Evolutionary conservation across 2,888 invertebrate genomes (phyloP).

Genomic region (Trissolcus japonicus): DNA sequence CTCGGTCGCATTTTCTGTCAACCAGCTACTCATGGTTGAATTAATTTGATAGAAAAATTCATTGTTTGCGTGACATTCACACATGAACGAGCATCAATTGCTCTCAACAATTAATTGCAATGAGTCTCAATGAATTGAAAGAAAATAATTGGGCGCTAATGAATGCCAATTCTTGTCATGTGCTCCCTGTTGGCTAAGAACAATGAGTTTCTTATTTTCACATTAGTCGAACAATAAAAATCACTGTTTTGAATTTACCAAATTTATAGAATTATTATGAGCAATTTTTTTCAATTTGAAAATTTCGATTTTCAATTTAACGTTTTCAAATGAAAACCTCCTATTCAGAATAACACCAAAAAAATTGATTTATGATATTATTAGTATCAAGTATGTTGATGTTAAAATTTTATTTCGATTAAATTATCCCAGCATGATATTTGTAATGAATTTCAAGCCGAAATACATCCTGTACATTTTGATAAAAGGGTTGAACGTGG

Average conservation of each 20-base stretch:
- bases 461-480: slow-evolving; percentile 48
- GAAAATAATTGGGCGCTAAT: slow-evolving; percentile 72
- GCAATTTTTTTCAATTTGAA: slow-evolving; percentile 13
- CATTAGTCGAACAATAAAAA: slow-evolving; percentile 42
- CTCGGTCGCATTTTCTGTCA: slow-evolving; percentile 4
- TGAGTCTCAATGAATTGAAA: slow-evolving; percentile 61
- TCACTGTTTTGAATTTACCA: slow-evolving; percentile 36
- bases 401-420: slow-evolving; percentile 17
- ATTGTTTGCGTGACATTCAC: slow-evolving; percentile 18
- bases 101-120: slow-evolving; percentile 45
- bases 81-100: slow-evolving; percentile 38
- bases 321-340: too few relatives aligned
- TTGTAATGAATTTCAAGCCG: slow-evolving; percentile 36
- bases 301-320: too few relatives aligned
- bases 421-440: slow-evolving; percentile 18
- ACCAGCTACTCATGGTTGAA: background rate
- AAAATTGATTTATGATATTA: too few relatives aligned
- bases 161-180: slow-evolving; percentile 60
- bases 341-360: slow-evolving; percentile 7
- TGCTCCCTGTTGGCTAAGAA: slow-evolving; percentile 33
- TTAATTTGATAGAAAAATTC: slow-evolving; percentile 37
- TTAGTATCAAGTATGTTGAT: background rate
- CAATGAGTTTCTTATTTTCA: slow-evolving; percentile 35
- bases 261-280: slow-evolving; percentile 27
- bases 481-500: slow-evolving; percentile 49